Base-by-base conservation (phyloP, 2,797 vertebrate genomes). In the Lepus oiostolus region DNA sequence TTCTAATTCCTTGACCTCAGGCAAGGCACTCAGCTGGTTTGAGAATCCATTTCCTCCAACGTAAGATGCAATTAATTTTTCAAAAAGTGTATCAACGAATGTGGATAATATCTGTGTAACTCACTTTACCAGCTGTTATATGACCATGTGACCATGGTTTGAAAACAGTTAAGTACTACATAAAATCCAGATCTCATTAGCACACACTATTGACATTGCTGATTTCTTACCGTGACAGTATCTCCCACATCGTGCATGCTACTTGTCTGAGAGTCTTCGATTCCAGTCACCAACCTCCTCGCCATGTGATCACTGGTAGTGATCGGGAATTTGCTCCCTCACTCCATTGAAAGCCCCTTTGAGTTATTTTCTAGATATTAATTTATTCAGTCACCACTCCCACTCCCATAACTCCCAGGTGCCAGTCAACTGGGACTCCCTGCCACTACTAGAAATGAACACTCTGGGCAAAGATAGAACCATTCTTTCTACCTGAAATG, bases 351-450 rank as follows among this genome's bases (percentile, higher is more conserved):
- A 58, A 96, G 35, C 65, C 67, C 80, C 67, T 91, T 79, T 68
- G 50, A 80, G 60, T 54, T 85, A 93, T 84, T 94, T 95, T 71
- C 97, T 89, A 70, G 83, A 81, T 94, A 52, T 22, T 72, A 28
- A 97, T 81, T 93, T 89, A 88, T 92, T 72, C 47, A 93, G 68
- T 95, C 52, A 52, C 32, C 24, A 42, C 63, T 8, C 2, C 71
- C 76, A 60, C 13, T 21, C 30, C n/a, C 68, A 30, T 4, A 0
- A 10, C 52, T 19, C 54, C 7, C 4, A 24, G 1, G 5, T 58
- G 2, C 70, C 3, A 0, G 68, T 81, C 42, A 28, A 5, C 12
- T 16, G 35, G n/a, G 42, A 76, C 30, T 21, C 63, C 79, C 30
- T 47, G 28, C 65, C 26, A 8, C 32, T 74, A 35, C 35, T 47